Base-by-base conservation (phyloP, 2,888 invertebrate species). In the Scaptodrosophila latifasciaeformis region DNA sequence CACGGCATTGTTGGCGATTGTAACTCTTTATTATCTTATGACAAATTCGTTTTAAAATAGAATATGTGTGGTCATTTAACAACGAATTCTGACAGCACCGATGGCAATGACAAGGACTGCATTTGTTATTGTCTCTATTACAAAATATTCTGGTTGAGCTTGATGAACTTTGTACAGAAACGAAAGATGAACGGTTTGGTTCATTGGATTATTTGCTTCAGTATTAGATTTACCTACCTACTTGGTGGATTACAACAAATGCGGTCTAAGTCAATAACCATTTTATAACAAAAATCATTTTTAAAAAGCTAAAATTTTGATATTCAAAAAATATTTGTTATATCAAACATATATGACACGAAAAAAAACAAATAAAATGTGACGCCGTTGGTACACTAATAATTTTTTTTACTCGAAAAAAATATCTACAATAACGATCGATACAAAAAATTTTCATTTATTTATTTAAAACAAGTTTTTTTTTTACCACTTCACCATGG, bases 41-140 rank as follows among this genome's bases (percentile, higher is more conserved):
- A 34, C 84, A 84, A 13, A 84, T 67, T 31, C 67, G 57, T 37
- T 82, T 84, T 1, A 84, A 55, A n/a, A 76, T 45, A 2, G 66
- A 62, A 52, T 82, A 84, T 0, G 80, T 82, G 21, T 71, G 70
- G 12, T 80, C 67, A 59, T 64, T 82, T 10, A 82, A 51, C 6
- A 64, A 31, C 1, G 67, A 59, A 17, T 54, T 44, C 10, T 53
- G 54, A 44, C 76, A 74, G 45, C 75, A 75, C 7, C 52, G 57
- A 10, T 58, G 50, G 31, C 66, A 69, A 30, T 51, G 43, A 37
- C 51, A 60, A 15, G 56, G 62, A 27, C 59, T 58, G 31, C 70
- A 68, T 31, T 50, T 54, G 10, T 57, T 63, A 17, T 57, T 48
- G 19, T 55, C 60, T 44, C 58, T 49, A 31, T 69, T 55, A 35